Conservation (phyloP, 2,797 vertebrate genomes). For the Rhabdomys pumilio region DNA sequence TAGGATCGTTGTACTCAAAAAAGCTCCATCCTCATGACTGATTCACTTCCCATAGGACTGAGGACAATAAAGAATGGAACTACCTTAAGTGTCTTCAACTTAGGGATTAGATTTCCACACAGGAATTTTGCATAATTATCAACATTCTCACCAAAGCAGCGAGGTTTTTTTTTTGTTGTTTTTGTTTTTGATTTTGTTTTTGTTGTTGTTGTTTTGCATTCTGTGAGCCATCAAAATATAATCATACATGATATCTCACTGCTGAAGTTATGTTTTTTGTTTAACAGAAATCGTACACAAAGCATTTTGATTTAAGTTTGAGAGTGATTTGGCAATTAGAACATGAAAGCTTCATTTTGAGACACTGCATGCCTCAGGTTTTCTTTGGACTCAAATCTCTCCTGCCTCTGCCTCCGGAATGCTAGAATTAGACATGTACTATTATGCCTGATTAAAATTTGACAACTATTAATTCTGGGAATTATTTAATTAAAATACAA, state of each 20-base stretch:
- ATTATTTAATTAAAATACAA: background rate
- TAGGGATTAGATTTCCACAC: background rate
- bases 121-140: background rate
- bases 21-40: background rate
- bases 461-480: background rate
- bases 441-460: background rate
- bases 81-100: background rate
- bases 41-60: background rate
- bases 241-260: background rate
- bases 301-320: background rate
- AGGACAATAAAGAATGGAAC: background rate
- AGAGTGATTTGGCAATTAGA: background rate
- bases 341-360: background rate
- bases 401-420: background rate
- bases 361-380: background rate
- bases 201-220: background rate
- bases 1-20: background rate
- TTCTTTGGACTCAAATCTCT: background rate
- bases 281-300: background rate
- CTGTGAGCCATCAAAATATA: background rate
- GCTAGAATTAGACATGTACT: background rate
- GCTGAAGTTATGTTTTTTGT: background rate
- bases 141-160: background rate
- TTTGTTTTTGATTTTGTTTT: no score
- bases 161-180: no score